Base-by-base conservation (phyloP, 2,113 vertebrate species). In the Ammodramus savannarum region DNA sequence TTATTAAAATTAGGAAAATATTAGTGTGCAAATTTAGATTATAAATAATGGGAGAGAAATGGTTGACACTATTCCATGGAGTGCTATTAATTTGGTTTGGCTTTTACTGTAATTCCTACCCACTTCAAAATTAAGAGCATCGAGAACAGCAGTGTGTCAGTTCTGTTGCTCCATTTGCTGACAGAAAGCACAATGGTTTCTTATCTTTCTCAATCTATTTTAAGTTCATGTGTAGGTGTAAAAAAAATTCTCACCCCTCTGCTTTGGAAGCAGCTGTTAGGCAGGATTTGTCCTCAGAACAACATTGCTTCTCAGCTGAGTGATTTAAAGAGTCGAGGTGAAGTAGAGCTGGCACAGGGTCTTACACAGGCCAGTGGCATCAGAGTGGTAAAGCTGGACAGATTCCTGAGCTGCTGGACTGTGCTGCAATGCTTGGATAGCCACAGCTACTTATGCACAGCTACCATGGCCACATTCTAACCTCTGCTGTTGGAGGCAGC, bases 1-100 rank as follows among this genome's bases (percentile, higher is more conserved):
- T 97, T 97, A 97, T 97, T 97, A 98, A 97, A 97, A 97, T 97
- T 94, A 97, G 87, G 88, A 97, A 98, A 97, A 98, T 97, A 98
- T 97, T 98, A 96, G 85, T 96, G 94, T 95, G 90, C 89, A 93
- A 96, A 80, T 97, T 97, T 97, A 87, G 65, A 95, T 97, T 95
- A 95, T 97, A 92, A 95, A 96, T 94, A 95, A 91, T 63, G 36
- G 22, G 38, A 75, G 71, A 86, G 8, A 95, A 97, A 94, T 34
- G 13, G 71, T 93, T 96, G 74, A 78, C 38, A 89, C 87, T 92
- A 52, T 87, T 96, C 68, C 68, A 66, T 34, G 49, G 87, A 97
- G 58, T 85, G 67, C 84, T 94, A 94, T 79, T 86, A 96, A 96
- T 93, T 83, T 93, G n/a, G 9, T 96, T 95, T 93, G 88, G 23